Base-by-base conservation (phyloP, 2,113 vertebrate species). In the Felis chaus region DNA sequence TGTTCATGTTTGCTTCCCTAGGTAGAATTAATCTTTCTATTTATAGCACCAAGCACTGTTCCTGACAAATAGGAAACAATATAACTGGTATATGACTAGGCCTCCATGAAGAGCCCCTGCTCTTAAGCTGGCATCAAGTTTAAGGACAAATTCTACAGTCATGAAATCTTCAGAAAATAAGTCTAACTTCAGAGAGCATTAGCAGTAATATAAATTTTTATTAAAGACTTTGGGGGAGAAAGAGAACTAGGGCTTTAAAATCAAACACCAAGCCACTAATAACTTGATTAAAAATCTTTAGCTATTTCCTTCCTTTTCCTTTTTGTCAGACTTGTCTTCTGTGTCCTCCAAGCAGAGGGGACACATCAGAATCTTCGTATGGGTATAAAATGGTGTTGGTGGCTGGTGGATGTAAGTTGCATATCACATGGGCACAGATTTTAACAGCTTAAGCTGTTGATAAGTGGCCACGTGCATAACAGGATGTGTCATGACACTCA, bases 261-360 rank as follows among this genome's bases (percentile, higher is more conserved):
- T 81, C 36, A 94, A 95, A 88, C 25, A 92, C 5, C n/a, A 88
- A 92, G 89, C 92, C 41, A 48, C 94, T 61, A 89, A 88, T 91
- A 95, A 94, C 45, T 86, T 89, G 50, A 92, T 94, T 91, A 81
- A 95, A 96, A 91, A 65, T 36, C 39, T 82, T 83, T 66, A 50
- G 23, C 1, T 57, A 85, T 73, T 31, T 69, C 48, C 45, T 91
- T 69, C 36, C 69, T 29, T 13, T 78, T 93, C 65, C 45, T 91
- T 91, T 73, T 33, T 86, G 45, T 89, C 57, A 91, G 61, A 66
- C 5, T 74, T 89, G 25, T 81, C 65, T 89, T 73, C 69, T 78
- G 7, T 1, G 10, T 53, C 33, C 63, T 89, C 2, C 33, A 65
- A 69, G 48, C 19, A 91, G 23, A 90, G 21, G 15, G 61, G 31